phyloP scores from a whole-genome alignment of 30 jellyfish, hydroid and myxozoan genomes.

The Cassiopea andromeda region DNA sequence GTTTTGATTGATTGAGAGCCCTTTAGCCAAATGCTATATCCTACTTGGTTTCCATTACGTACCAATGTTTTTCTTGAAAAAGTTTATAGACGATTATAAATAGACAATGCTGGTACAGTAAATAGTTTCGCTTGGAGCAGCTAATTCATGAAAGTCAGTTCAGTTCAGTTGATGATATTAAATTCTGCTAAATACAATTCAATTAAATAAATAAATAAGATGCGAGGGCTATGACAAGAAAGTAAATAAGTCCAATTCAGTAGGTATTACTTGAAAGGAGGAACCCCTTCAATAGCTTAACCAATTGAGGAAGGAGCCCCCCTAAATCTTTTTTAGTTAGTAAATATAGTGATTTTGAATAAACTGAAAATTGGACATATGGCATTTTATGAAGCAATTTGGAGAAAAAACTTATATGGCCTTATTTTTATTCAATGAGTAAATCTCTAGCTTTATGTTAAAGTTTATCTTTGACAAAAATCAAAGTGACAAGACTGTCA shows the following conservation, averaged over 20 bases:
- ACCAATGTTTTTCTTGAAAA: too few relatives aligned
- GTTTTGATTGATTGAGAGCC: too few relatives aligned
- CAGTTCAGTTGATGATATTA: not conserved
- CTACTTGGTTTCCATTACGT: too few relatives aligned
- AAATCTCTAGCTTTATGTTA: not conserved
- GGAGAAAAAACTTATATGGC: not conserved
- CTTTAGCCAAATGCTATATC: too few relatives aligned
- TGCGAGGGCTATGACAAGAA: not conserved
- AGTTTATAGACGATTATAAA: too few relatives aligned
- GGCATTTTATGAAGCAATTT: not conserved
- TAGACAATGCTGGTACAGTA: too few relatives aligned
- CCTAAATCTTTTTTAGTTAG: not conserved
- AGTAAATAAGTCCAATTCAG: not conserved
- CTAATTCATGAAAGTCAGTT: not conserved
- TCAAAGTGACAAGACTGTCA: too few relatives aligned
- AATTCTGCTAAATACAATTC: not conserved
- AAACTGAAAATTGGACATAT: not conserved
- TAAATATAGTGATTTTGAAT: not conserved
- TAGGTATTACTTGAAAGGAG: not conserved
- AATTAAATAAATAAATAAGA: too few relatives aligned
- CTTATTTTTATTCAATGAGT: not conserved
- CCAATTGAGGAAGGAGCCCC: not conserved
- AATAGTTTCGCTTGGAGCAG: too few relatives aligned
- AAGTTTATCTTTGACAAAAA: too few relatives aligned
- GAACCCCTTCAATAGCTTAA: not conserved